Evolutionary conservation across 2,113 vertebrate genomes (phyloP).

Genomic region (Strix aluco): DNA sequence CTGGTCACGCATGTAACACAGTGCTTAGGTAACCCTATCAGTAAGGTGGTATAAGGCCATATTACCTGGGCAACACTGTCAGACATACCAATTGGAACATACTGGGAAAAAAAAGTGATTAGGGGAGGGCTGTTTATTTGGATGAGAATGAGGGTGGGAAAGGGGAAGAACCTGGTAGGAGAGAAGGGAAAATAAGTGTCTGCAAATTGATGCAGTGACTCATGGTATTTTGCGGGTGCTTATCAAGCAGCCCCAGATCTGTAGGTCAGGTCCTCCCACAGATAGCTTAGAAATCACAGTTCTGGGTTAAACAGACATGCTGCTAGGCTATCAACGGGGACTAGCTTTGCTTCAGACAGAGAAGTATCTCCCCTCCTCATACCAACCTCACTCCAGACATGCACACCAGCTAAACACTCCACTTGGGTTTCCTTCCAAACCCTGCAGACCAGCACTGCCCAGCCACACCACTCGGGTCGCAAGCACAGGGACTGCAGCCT

Average conservation of each 20-base stretch:
- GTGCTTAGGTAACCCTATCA: not conserved
- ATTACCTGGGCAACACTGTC: not conserved
- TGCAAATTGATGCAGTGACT: not conserved
- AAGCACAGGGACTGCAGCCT: not conserved
- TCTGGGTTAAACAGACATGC: not conserved
- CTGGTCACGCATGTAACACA: not conserved
- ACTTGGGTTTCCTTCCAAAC: not conserved
- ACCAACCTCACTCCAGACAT: too few species aligned
- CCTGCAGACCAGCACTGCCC: not conserved
- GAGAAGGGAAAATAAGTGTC: not conserved
- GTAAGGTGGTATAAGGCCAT: not conserved
- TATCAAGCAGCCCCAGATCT: not conserved
- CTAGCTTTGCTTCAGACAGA: not conserved
- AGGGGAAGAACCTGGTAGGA: not conserved
- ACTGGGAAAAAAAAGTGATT: rapidly evolving
- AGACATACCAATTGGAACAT: not conserved
- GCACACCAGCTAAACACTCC: not conserved
- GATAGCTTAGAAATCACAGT: not conserved
- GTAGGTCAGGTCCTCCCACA: not conserved
- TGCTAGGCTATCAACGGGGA: not conserved
- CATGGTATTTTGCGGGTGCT: not conserved
- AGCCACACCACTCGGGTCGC: rapidly evolving
- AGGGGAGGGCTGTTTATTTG: not conserved
- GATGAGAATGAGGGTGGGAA: not conserved
- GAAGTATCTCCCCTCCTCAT: not conserved